These are phyloP conservation scores for Sus scrofa DNA, from an alignment of 2,113 vertebrate genomes.

Conservation along the genomic window T2T-Sscrofa CM000812.6:139382001-139382500, in stretches of 20 bases:
- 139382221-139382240: slow-evolving; percentile 64
- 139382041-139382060: background rate
- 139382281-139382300: slow-evolving; percentile 83
- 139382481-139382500: slow-evolving; percentile 32
- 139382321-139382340: slow-evolving; percentile 84
- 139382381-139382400: slow-evolving; percentile 72
- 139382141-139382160: background rate
- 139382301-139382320: slow-evolving; percentile 78
- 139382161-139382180: background rate
- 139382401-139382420: slow-evolving; percentile 69
- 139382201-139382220: slow-evolving; percentile 59
- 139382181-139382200: background rate
- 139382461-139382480: slow-evolving; percentile 53
- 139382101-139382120: background rate
- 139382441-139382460: slow-evolving; percentile 58
- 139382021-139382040: background rate
- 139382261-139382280: slow-evolving; percentile 80
- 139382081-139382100: slow-evolving; percentile 7
- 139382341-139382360: slow-evolving; percentile 80
- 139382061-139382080: background rate
- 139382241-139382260: slow-evolving; percentile 70
- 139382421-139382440: slow-evolving; percentile 74
- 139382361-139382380: slow-evolving; percentile 70
- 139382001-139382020: background rate
- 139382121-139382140: slow-evolving; percentile 26